Conservation (phyloP, 1,140 invertebrate genomes). For the Hermetia illucens region DNA sequence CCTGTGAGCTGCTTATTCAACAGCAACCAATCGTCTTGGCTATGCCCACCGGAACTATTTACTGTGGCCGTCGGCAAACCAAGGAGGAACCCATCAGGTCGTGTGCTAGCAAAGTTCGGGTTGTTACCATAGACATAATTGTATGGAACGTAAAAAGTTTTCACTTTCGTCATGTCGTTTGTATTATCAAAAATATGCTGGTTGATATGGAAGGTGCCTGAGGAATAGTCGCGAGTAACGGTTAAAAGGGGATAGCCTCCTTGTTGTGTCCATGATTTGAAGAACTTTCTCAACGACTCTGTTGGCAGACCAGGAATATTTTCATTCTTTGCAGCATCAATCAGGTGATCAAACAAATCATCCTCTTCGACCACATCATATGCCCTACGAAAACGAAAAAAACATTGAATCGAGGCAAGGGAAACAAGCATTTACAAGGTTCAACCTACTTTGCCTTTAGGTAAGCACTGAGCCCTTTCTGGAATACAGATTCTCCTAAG, state of each 20-base stretch:
- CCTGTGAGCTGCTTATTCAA: constrained; percentile 13
- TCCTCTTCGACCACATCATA: background rate
- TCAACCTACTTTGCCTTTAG: too few relatives aligned
- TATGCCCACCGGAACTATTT: constrained; percentile 14
- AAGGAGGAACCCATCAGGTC: constrained; percentile 19
- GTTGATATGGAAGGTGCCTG: constrained; percentile 8
- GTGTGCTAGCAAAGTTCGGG: constrained; percentile 33
- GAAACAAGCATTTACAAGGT: too few relatives aligned
- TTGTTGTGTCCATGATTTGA: constrained; percentile 56
- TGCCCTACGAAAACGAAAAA: background rate
- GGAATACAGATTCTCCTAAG: too few relatives aligned
- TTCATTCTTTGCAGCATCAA: background rate
- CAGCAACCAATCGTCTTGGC: constrained; percentile 15
- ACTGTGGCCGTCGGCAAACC: constrained; percentile 1
- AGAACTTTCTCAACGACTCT: constrained; percentile 30
- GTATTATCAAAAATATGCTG: background rate
- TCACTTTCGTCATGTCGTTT: background rate
- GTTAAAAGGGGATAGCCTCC: constrained; percentile 53
- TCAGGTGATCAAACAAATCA: background rate
- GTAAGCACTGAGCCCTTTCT: too few relatives aligned
- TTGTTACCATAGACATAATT: constrained; percentile 35
- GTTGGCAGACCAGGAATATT: background rate
- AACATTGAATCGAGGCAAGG: too few relatives aligned
- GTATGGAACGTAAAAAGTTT: constrained; percentile 38
- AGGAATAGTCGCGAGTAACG: constrained; percentile 28